phyloP scores from a whole-genome alignment of 2,797 vertebrate species.

The Tarsius wallacei region DNA sequence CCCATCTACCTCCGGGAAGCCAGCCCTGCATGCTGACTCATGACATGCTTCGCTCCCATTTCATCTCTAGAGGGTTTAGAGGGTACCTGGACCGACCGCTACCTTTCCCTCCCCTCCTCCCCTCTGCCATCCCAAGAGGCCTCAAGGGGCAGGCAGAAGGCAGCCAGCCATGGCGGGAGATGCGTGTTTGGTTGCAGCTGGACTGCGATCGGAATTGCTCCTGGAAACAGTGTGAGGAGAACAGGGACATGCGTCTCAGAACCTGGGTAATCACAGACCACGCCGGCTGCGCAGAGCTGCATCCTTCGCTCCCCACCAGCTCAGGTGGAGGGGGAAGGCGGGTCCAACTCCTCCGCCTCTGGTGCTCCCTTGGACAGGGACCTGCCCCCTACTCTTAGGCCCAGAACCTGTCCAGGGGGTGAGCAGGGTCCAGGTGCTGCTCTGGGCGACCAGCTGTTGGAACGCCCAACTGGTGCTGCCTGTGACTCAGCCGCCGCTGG shows the following conservation, averaged over 20 bases:
- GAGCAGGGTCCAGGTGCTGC: constrained; percentile 36
- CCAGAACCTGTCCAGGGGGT: constrained; percentile 62
- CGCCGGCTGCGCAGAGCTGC: neutral
- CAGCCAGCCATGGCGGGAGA: constrained; percentile 21
- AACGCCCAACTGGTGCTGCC: constrained; percentile 65
- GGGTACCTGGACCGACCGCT: constrained; percentile 43
- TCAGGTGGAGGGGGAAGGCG: constrained; percentile 17
- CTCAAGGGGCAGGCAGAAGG: constrained; percentile 20
- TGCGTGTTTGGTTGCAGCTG: constrained; percentile 76
- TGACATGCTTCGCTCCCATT: constrained; percentile 69
- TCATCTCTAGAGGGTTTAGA: constrained; percentile 56
- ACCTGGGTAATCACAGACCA: neutral
- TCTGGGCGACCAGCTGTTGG: neutral
- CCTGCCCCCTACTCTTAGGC: constrained; percentile 10
- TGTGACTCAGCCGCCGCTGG: constrained; percentile 54
- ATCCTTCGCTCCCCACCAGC: neutral
- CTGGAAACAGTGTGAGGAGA: constrained; percentile 42
- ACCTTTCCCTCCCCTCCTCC: neutral
- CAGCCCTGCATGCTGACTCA: constrained; percentile 75
- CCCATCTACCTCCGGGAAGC: constrained; percentile 77
- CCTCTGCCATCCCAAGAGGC: neutral
- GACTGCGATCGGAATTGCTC: constrained; percentile 74
- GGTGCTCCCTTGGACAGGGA: constrained; percentile 69
- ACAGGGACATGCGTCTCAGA: neutral
- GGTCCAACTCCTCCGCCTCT: constrained; percentile 37